Conservation (phyloP, 2,113 vertebrate species). For the Toxotes chatareus region DNA sequence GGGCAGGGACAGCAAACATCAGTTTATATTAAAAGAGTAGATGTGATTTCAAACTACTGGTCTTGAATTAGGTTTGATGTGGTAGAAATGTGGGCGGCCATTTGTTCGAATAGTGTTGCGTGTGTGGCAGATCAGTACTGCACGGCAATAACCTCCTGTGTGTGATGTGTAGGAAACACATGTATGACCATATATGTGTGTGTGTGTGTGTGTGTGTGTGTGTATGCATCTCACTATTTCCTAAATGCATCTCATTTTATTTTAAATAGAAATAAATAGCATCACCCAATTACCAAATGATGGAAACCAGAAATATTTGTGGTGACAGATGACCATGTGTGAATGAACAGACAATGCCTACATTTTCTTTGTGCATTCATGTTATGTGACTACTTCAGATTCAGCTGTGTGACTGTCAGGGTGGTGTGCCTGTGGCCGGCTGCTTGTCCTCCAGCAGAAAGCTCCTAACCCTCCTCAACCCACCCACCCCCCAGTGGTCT, state of each 20-base stretch:
- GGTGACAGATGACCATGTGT: background rate
- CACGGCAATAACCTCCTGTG: background rate
- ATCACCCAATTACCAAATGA: background rate
- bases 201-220: background rate
- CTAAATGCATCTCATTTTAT: background rate
- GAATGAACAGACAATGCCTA: background rate
- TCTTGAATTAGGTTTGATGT: background rate
- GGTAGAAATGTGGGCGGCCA: background rate
- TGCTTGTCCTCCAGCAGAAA: conserved; percentile 48
- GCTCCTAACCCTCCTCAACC: background rate
- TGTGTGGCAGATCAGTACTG: background rate
- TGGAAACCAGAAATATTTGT: background rate
- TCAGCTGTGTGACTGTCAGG: conserved; percentile 4
- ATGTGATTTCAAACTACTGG: background rate
- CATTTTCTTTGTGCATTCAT: conserved; percentile 5
- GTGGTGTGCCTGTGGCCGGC: conserved; percentile 24
- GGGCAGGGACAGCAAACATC: background rate
- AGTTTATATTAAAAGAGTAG: background rate
- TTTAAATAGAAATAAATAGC: background rate
- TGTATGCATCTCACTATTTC: background rate
- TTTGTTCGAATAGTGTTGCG: background rate
- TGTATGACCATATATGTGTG: background rate
- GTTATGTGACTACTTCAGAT: conserved; percentile 3
- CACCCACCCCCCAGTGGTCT: conserved; percentile 21
- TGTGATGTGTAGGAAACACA: background rate